Percentiles rank a stretch among this genome's conserved stretches.
Evolutionary conservation across 1,140 invertebrate species (phyloP).

Genomic region (Medauroidea extradentata): DNA sequence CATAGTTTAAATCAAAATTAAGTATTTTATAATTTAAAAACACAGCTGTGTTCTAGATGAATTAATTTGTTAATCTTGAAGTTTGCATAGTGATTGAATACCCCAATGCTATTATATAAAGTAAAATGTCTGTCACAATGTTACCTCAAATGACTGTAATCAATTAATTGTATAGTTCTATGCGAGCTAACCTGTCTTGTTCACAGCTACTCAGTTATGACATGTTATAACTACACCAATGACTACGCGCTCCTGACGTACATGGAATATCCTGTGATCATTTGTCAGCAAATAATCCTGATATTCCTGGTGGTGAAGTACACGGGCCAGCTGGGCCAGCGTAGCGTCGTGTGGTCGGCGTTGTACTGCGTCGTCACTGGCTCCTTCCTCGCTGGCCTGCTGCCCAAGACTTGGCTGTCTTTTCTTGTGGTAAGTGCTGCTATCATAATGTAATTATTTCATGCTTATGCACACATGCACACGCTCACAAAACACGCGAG

Average conservation of each 20-base stretch:
- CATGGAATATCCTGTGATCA: constrained; percentile 66
- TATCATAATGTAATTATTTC: neutral
- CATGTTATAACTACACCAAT: constrained; percentile 65
- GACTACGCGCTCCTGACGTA: constrained; percentile 62
- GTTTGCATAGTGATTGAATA: too few relatives aligned
- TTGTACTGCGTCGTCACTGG: constrained; percentile 47
- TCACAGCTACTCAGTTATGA: constrained; percentile 61
- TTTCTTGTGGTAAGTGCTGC: constrained; percentile 57
- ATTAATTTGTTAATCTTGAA: too few relatives aligned
- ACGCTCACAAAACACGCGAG: too few relatives aligned
- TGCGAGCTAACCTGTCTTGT: too few relatives aligned
- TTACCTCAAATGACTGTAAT: too few relatives aligned
- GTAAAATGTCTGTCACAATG: too few relatives aligned
- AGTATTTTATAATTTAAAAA: too few relatives aligned
- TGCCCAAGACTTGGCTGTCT: constrained; percentile 52
- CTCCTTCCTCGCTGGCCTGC: constrained; percentile 47
- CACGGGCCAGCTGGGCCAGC: constrained; percentile 46
- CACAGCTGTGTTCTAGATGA: too few relatives aligned
- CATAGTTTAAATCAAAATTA: too few relatives aligned
- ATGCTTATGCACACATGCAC: too few relatives aligned
- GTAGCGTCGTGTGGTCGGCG: constrained; percentile 36
- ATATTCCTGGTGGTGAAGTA: constrained; percentile 60
- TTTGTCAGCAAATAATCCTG: constrained; percentile 61
- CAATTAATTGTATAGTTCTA: too few relatives aligned
- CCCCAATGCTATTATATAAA: too few relatives aligned